These are phyloP conservation scores for Venustaconcha ellipsiformis DNA, from an alignment of 1,140 invertebrate species.

Conservation along the genomic window DNA sequence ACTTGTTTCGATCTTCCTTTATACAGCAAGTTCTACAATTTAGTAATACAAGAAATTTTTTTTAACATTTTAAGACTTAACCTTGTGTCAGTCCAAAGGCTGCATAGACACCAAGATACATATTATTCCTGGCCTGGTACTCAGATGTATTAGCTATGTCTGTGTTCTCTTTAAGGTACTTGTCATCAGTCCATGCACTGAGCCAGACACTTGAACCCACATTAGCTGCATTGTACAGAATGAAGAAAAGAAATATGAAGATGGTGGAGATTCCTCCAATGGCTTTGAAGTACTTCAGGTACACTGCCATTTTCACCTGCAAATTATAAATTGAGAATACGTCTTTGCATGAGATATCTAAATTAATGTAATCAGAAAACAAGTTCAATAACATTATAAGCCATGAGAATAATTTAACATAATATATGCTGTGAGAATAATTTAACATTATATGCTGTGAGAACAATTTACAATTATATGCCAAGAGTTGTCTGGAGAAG, in stretches of 20 bases:
- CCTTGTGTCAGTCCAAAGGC: slow-evolving; percentile 62
- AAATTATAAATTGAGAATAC: slow-evolving; percentile 22
- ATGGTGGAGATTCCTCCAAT: slow-evolving; percentile 40
- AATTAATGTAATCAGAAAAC: no score
- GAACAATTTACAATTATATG: no score
- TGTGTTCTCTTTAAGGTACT: slow-evolving; percentile 39
- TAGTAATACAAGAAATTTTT: no score
- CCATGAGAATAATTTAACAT: no score
- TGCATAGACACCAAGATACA: slow-evolving; percentile 59
- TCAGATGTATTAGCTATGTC: slow-evolving; percentile 41
- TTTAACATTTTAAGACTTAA: slow-evolving; percentile 9
- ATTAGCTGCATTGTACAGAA: slow-evolving; percentile 42
- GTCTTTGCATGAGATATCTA: no score
- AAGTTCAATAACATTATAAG: no score
- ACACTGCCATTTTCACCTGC: slow-evolving; percentile 55
- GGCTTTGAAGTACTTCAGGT: slow-evolving; percentile 50
- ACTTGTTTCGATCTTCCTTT: no score
- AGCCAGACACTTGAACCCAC: slow-evolving; percentile 59
- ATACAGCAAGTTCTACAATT: no score
- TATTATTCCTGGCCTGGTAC: slow-evolving; percentile 52
- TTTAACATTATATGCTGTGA: no score
- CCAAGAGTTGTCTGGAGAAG: no score
- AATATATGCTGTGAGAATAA: no score
- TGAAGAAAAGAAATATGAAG: slow-evolving; percentile 43
- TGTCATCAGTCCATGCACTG: slow-evolving; percentile 57